Evolutionary conservation across 2,888 invertebrate species (phyloP), one percentile per base, ranked within the genome.

Genomic region (Heliconius charithonia): DNA sequence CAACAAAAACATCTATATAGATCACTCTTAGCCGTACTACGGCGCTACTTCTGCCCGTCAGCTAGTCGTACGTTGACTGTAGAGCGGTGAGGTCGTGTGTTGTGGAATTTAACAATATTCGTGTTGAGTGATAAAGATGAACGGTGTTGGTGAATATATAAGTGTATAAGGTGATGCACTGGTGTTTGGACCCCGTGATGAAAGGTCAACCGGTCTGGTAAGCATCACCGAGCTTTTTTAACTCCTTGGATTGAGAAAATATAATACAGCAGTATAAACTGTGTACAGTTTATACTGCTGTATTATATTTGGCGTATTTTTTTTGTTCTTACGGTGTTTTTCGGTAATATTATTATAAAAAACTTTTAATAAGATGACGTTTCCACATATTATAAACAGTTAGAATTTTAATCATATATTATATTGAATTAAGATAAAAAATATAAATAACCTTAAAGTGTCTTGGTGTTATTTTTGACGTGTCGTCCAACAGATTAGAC

Each of bases 151-250:
- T 89, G 93, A 90, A 87, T 89, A 89, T 88, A 91, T 89, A 88
- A 87, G 85, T 87, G 89, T 92, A 89, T 91, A 85, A 84, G 86
- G 91, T 86, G 89, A 92, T 93, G 93, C 92, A 91, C 87, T 92
- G 88, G 86, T 84, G 87, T 90, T 86, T 91, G 87, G 87, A 90
- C 80, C 86, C 85, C 83, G 87, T 89, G 89, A 94, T 95, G 94
- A 94, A 93, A 92, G 95, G 93, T 85, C 93, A 93, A 93, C 94
- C 95, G 93, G 94, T 95, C 92, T 95, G 94, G 94, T 95, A 90
- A 95, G 79, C 84, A 87, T 83, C 88, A 88, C 88, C 89, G 89
- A 90, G 88, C 88, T 85, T 81, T 65, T 16, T 81, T 76, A 79
- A 81, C 75, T 66, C 45, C 29, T 74, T 76, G 3, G 16, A n/a